Evolutionary conservation across 2,113 vertebrate species (phyloP), one percentile per base, ranked within the genome.

Genomic region (Anas platyrhynchos): DNA sequence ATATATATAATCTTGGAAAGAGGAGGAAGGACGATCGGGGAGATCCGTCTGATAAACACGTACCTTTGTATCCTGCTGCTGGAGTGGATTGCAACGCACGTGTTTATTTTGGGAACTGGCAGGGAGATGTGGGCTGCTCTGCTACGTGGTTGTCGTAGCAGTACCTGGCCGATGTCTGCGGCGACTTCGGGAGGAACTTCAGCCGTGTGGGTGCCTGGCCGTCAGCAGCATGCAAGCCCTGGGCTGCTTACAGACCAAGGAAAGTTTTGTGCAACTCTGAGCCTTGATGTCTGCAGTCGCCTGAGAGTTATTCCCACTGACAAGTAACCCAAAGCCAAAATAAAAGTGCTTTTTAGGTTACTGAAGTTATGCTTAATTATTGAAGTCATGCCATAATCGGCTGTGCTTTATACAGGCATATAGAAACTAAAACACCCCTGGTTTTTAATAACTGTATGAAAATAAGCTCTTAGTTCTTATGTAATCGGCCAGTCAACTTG

Each of bases 61-160:
- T 13, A 71, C 66, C 65, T 88, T 77, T 44, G 26, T 41, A 13
- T 5, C 4, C 48, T 77, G 48, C 34, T 52, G n/a, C 75, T 1
- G 27, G 79, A 48, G 71, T n/a, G 21, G 13, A 27, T 52, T 16
- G 21, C 46, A 21, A 11, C 11, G 46, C 55, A 11, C 61, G 4
- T 55, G 76, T 72, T 94, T 89, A 65, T 92, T 92, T 95, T 79
- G 83, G 88, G 75, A 95, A 66, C 88, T 94, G 52, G 6, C 92
- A 76, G 94, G 93, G 93, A 13, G 17, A 55, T 29, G 88, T 7
- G 4, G 90, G 91, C 69, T 83, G 58, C 48, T 52, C 2, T 88
- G 79, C 72, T 67, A n/a, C 23, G 0, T 50, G 83, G 91, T 87
- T 94, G 94, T 94, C 95, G 90, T 59, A 83, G 96, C 95, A 95